Evolutionary conservation across 2,797 vertebrate species (phyloP), one percentile per base, ranked within the genome.

Genomic region (Hipposideros larvatus): DNA sequence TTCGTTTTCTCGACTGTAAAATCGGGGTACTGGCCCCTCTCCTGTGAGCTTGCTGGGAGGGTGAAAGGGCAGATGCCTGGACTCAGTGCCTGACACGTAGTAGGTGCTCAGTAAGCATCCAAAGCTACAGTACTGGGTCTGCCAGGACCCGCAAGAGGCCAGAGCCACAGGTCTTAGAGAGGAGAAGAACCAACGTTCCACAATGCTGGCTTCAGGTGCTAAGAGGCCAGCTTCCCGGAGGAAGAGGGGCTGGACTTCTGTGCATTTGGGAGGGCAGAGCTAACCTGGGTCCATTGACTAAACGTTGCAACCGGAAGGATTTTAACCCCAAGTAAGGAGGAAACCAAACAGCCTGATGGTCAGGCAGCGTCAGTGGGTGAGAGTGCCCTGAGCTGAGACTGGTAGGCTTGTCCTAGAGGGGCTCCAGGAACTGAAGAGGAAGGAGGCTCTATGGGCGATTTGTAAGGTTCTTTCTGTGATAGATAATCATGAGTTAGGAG

Each of bases 331-430:
- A 71, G n/a, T 11, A 8, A 71, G 61, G 66, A 43, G 48, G 13
- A 66, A 4, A 37, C 34, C 26, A 31, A 16, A 10, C 13, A 26
- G 10, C 79, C 15, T 2, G 37, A 7, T 0, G 11, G 19, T 4
- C 70, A 63, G 55, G 53, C 1, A n/a, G 71, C 22, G 0, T 28
- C 0, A 1, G 19, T 5, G 2, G 31, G 51, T 2, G 0, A 34
- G 21, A 55, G 51, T 3, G 2, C 2, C 55, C 34, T 1, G 3
- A n/a, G 31, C 8, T 1, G 28, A 48, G 55, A 22, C 18, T 11
- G 41, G 14, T 5, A 11, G 7, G 34, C 2, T 1, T 7, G 26
- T 73, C 21, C 0, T 2, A 37, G 83, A 28, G 19, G 37, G 34
- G 11, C 43, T 63, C 82, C 7, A 3, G 14, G 22, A 24, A 0